Base-by-base conservation (phyloP, 64 coral and sea anemone genomes). In the Stichodactyla helianthus region DNA sequence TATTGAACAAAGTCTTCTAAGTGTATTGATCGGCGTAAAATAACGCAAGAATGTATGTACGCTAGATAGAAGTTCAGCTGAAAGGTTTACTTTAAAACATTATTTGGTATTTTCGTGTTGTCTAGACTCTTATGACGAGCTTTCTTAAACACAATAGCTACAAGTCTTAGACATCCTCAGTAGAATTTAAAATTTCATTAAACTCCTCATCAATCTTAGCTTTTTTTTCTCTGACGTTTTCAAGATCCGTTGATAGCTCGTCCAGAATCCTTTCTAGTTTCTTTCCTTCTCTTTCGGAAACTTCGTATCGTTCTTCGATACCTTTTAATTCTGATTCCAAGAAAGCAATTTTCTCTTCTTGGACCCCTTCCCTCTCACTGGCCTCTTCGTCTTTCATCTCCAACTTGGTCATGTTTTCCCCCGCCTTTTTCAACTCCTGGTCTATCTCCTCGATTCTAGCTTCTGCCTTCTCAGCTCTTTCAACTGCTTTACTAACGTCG, bases 341-440 rank as follows among this genome's bases (percentile, higher is more conserved):
- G 10, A 92, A 81, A 27, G 77, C 7, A 51, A 92, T 57, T 26
- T 92, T 92, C 63, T 92, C 56, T 54, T 92, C 85, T 44, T 9
- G 54, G 17, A 86, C 85, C 19, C 8, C 79, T 51, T 92, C 90
- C 35, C 59, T 82, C 52, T 92, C 90, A 17, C 50, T n/a, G 6
- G 90, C 90, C n/a, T 52, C 16, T 18, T 64, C 90, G 51, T 87
- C 90, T 12, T 65, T 86, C 54, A 31, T 50, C 54, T 92, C 77
- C 26, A 92, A 26, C 53, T 87, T 87, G 85, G 20, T 63, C n/a
- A 92, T 85, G 76, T 63, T 92, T 86, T 92, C 90, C 27, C 90
- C 90, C 19, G 90, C 90, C 4, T n/a, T 87, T 16, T 86, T 54
- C 13, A 92, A 78, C 44, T 87, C 82, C 50, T 82, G 51, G 52